phyloP scores from a whole-genome alignment of 2,888 invertebrate species.

The Dione juno region DNA sequence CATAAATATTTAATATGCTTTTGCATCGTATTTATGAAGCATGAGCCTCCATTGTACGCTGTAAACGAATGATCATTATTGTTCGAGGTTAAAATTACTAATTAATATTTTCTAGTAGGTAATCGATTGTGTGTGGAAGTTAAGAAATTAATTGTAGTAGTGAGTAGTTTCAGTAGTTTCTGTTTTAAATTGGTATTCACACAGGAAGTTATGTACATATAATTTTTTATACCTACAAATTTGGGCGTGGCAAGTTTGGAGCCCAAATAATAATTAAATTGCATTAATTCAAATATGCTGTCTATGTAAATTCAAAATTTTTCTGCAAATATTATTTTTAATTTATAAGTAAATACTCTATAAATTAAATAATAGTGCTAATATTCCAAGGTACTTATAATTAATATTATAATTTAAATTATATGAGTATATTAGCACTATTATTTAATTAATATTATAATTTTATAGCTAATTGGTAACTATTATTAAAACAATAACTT shows the following conservation, averaged over 20 bases:
- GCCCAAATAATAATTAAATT: no score
- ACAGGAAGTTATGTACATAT: no score
- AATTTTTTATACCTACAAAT: no score
- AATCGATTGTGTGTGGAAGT: conserved; percentile 22
- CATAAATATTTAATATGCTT: conserved; percentile 19
- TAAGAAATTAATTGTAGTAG: conserved; percentile 1
- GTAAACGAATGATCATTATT: conserved; percentile 13
- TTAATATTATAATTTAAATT: no score
- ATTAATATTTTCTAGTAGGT: conserved; percentile 2
- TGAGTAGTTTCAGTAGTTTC: background rate
- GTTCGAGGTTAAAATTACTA: conserved; percentile 3
- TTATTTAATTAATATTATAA: no score
- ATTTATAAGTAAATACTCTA: background rate
- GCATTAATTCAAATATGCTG: no score
- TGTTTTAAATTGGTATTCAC: no score
- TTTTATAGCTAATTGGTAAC: no score
- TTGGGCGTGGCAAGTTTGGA: no score
- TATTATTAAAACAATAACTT: background rate
- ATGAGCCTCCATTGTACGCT: conserved; percentile 3
- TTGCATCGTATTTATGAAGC: conserved; percentile 13
- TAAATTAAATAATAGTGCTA: background rate
- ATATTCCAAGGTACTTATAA: no score
- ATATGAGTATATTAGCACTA: no score
- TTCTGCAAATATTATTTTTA: background rate
- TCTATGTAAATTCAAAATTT: background rate